Conservation (phyloP, 1,140 invertebrate species). For the Scaptomyza pallida region DNA sequence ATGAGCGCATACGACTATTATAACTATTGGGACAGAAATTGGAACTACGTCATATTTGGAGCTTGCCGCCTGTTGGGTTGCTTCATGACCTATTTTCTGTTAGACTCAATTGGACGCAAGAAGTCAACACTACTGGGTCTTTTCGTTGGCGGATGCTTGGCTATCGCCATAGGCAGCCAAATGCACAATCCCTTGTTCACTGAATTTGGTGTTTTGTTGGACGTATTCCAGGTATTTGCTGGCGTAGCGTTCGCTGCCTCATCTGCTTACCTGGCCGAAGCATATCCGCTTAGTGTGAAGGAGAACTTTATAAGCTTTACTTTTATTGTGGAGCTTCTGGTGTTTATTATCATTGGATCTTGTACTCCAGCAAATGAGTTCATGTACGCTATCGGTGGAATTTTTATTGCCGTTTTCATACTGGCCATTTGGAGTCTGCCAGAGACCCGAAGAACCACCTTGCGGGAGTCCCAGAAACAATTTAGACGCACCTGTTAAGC, state of each 20-base stretch:
- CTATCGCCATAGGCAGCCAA: slow-evolving; percentile 20
- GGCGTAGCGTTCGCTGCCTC: slow-evolving; percentile 42
- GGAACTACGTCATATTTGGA: slow-evolving; percentile 24
- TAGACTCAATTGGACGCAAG: slow-evolving; percentile 59
- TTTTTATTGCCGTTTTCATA: not conserved
- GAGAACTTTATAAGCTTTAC: slow-evolving; percentile 52
- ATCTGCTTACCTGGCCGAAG: slow-evolving; percentile 60
- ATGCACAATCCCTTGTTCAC: not conserved
- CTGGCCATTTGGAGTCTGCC: slow-evolving; percentile 15
- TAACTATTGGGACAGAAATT: not conserved
- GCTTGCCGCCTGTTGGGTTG: slow-evolving; percentile 35
- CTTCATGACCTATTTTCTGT: not conserved
- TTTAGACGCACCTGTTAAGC: not conserved
- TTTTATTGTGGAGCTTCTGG: slow-evolving; percentile 53
- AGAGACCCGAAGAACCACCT: slow-evolving; percentile 21
- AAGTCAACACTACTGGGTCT: slow-evolving; percentile 32
- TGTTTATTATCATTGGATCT: slow-evolving; percentile 44
- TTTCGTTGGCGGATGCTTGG: slow-evolving; percentile 9
- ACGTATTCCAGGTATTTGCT: slow-evolving; percentile 45
- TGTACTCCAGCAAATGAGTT: slow-evolving; percentile 8
- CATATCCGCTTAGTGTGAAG: slow-evolving; percentile 54
- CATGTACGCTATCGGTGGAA: slow-evolving; percentile 43
- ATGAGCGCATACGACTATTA: rapidly evolving
- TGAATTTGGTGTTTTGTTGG: not conserved
- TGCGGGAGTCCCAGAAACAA: slow-evolving; percentile 13